Conservation (phyloP, 1,140 invertebrate species). For the Himalopsyche phryganea region DNA sequence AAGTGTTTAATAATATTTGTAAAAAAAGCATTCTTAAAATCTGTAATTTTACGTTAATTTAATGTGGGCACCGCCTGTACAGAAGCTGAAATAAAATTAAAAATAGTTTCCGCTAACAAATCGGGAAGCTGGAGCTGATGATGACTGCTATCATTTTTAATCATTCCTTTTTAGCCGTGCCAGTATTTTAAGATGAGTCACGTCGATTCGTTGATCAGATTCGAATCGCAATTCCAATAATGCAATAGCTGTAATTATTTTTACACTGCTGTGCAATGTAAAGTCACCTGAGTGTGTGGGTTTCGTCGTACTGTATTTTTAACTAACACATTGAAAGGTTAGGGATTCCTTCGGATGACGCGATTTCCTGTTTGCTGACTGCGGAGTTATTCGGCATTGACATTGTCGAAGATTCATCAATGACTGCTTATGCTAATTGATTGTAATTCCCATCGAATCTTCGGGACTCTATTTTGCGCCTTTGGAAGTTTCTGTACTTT, state of each 20-base stretch:
- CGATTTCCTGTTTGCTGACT: conserved; percentile 19
- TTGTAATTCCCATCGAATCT: conserved; percentile 9
- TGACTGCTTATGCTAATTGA: conserved; percentile 15
- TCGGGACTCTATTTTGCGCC: neutral
- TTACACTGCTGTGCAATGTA: neutral
- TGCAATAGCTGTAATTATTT: neutral
- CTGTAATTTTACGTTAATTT: too few relatives aligned
- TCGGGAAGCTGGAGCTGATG: too few relatives aligned
- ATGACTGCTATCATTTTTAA: too few relatives aligned
- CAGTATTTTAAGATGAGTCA: neutral
- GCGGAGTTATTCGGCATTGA: conserved; percentile 7
- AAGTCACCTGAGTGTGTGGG: neutral
- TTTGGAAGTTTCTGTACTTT: too few relatives aligned
- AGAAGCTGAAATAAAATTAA: too few relatives aligned
- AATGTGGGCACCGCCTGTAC: too few relatives aligned
- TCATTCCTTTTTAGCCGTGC: conserved; percentile 5
- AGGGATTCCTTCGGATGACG: conserved; percentile 11
- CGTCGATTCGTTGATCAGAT: neutral
- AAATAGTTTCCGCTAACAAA: too few relatives aligned
- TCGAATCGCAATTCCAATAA: neutral
- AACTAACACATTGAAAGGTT: neutral
- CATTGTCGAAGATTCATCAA: conserved; percentile 8
- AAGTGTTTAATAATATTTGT: too few relatives aligned
- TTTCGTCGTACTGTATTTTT: neutral
- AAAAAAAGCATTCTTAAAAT: too few relatives aligned